A percentile compares a stretch with the other conserved stretches of the same genome.
Conservation (phyloP, 2,113 vertebrate genomes). For the Labrus mixtus region DNA sequence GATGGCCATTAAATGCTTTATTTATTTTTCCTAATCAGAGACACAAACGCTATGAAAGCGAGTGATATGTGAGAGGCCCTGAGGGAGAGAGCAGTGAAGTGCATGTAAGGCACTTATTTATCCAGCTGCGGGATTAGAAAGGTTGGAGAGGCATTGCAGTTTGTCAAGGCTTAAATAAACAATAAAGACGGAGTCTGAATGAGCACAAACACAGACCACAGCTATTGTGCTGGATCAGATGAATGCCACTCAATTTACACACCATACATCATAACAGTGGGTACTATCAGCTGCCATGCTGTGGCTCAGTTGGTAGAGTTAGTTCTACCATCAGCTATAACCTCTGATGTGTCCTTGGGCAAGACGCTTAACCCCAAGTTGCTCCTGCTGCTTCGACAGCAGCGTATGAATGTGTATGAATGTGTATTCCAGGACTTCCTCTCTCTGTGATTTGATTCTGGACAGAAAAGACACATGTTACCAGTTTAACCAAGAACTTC, state of each 20-base stretch:
- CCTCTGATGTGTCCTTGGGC: too few species aligned
- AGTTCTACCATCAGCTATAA: too few species aligned
- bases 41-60: conserved; percentile 36
- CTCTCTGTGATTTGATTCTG: background rate
- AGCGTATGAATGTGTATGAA: too few species aligned
- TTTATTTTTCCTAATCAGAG: conserved; percentile 36
- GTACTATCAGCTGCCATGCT: background rate
- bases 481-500: conserved; percentile 15
- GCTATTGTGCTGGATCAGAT: conserved; percentile 44
- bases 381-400: too few species aligned
- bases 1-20: conserved; percentile 9
- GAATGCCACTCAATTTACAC: conserved; percentile 7
- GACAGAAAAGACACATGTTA: too few species aligned
- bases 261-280: background rate
- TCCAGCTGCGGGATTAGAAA: conserved; percentile 73
- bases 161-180: conserved; percentile 58
- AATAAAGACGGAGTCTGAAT: conserved; percentile 40
- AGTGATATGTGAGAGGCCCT: conserved; percentile 29
- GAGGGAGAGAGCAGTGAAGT: conserved; percentile 34
- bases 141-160: conserved; percentile 46
- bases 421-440: background rate
- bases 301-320: too few species aligned
- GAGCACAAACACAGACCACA: conserved; percentile 51
- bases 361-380: too few species aligned
- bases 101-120: conserved; percentile 69